Evolutionary conservation across 2,888 invertebrate genomes (phyloP).

Genomic region (Phalangium opilio): DNA sequence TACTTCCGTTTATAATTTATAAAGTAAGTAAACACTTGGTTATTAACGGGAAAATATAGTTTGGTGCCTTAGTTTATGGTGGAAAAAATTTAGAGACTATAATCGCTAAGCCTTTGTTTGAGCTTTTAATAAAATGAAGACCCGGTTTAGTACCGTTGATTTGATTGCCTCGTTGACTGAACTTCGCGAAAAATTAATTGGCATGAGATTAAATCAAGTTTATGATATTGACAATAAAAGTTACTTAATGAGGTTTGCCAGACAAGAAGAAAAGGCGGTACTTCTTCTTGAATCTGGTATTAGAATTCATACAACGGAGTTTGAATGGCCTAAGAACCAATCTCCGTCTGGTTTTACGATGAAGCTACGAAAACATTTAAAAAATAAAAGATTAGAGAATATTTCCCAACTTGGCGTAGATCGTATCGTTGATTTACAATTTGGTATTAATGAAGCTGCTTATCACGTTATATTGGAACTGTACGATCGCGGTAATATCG

Average conservation of each 20-base stretch:
- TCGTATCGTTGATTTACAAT: slow-evolving; percentile 84
- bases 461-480: slow-evolving; percentile 90
- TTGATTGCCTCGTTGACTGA: slow-evolving; percentile 76
- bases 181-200: slow-evolving; percentile 57
- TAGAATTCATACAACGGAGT: slow-evolving; percentile 81
- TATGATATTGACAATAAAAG: slow-evolving; percentile 96
- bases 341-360: slow-evolving; percentile 92
- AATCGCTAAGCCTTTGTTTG: background rate
- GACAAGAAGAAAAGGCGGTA: slow-evolving; percentile 69
- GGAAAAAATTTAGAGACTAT: too few relatives aligned
- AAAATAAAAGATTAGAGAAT: slow-evolving; percentile 79
- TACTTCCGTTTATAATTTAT: too few relatives aligned
- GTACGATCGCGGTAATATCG: slow-evolving; percentile 88
- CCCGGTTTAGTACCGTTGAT: slow-evolving; percentile 80
- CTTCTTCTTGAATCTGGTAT: slow-evolving; percentile 86
- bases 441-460: slow-evolving; percentile 47
- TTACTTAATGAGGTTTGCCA: slow-evolving; percentile 59
- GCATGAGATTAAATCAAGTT: slow-evolving; percentile 87
- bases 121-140: slow-evolving; percentile 55
- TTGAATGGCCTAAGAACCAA: slow-evolving; percentile 96
- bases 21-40: too few relatives aligned
- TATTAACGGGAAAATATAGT: too few relatives aligned
- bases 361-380: slow-evolving; percentile 96
- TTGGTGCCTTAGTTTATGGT: too few relatives aligned
- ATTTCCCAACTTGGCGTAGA: slow-evolving; percentile 78